Conservation (phyloP, 2,888 invertebrate species). For the Aleiodes testaceus region DNA sequence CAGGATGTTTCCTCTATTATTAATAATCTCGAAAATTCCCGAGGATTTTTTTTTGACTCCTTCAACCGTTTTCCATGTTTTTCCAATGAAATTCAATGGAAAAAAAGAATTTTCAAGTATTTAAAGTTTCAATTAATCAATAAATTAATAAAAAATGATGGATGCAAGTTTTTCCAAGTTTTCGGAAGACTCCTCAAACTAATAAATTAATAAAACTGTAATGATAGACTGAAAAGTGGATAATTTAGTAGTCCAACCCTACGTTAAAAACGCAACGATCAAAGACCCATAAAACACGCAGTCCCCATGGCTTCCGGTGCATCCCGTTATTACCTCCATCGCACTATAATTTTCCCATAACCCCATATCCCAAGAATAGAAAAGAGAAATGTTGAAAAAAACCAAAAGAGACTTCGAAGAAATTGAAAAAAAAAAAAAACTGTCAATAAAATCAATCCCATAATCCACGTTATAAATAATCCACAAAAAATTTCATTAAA, state of each 20-base stretch:
- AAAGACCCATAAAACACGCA: constrained; percentile 24
- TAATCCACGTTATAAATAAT: constrained; percentile 1
- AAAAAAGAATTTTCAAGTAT: no score
- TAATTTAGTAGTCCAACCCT: constrained; percentile 27
- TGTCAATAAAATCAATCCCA: constrained; percentile 7
- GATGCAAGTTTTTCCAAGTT: background rate
- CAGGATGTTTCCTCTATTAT: no score
- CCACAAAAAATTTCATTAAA: constrained; percentile 2
- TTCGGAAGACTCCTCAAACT: background rate
- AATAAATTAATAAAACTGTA: constrained; percentile 26
- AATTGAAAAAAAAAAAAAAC: background rate
- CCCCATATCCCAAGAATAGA: constrained; percentile 16
- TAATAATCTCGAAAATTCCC: no score
- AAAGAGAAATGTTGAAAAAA: constrained; percentile 36
- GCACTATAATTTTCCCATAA: constrained; percentile 28
- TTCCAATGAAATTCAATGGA: no score
- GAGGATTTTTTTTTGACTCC: no score
- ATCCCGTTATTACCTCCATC: constrained; percentile 33
- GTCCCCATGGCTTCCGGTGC: constrained; percentile 32
- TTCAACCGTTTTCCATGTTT: no score
- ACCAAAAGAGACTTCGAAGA: background rate
- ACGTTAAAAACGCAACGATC: constrained; percentile 20
- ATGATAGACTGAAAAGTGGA: constrained; percentile 26
- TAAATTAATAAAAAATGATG: background rate
- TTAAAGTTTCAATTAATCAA: background rate